A percentile compares a stretch with the other conserved stretches of the same genome.
Conservation (phyloP, 1,140 invertebrate species). For the Arctopsyche grandis region DNA sequence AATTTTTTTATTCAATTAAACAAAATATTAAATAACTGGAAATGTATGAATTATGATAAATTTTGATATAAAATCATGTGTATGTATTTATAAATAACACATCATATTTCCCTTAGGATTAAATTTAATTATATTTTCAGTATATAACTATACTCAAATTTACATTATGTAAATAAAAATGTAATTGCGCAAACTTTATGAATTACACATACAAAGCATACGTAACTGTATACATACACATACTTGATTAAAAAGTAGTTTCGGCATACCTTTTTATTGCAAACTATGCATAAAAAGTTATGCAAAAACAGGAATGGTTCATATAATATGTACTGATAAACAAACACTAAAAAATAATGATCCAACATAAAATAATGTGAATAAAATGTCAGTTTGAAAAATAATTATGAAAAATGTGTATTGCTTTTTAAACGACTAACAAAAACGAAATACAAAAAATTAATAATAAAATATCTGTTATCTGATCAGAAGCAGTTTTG, state of each 20-base stretch:
- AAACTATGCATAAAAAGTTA: neutral
- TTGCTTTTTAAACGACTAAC: neutral
- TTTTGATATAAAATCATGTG: neutral
- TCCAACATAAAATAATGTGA: neutral
- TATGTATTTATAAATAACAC: neutral
- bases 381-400: neutral
- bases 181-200: too few relatives aligned
- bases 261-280: too few relatives aligned
- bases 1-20: neutral
- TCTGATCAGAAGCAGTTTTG: constrained; percentile 10
- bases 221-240: too few relatives aligned
- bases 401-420: constrained; percentile 3
- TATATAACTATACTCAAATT: too few relatives aligned
- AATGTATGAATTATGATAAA: neutral
- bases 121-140: too few relatives aligned
- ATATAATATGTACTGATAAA: constrained; percentile 9
- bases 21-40: neutral
- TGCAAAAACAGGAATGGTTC: neutral
- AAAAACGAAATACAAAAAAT: neutral
- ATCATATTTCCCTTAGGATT: neutral
- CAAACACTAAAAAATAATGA: neutral
- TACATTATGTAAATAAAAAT: too few relatives aligned
- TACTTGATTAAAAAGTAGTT: too few relatives aligned
- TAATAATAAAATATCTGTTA: constrained; percentile 1
- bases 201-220: too few relatives aligned